Conservation (phyloP, 2,888 invertebrate genomes). For the Heliconius ethilla region DNA sequence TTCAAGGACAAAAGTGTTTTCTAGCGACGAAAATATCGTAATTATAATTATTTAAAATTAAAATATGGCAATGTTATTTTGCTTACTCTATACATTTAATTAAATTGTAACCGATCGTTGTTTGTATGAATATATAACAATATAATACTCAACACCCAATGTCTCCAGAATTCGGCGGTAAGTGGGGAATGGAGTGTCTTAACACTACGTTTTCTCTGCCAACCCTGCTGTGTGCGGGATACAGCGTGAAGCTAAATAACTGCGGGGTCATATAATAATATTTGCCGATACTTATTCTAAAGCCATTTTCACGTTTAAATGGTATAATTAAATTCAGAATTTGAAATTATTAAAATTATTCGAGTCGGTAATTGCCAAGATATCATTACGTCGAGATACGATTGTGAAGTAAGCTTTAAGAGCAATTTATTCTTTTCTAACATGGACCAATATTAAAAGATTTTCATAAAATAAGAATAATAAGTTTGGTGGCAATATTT, state of each 20-base stretch:
- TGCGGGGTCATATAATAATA: too few species aligned
- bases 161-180: not conserved
- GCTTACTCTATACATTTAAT: not conserved
- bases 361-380: not conserved
- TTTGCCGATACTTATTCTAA: not conserved
- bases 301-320: not conserved
- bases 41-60: not conserved
- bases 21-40: not conserved
- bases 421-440: not conserved
- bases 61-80: not conserved
- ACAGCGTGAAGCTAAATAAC: not conserved
- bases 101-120: too few species aligned
- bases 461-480: not conserved
- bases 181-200: not conserved
- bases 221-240: not conserved
- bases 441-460: not conserved
- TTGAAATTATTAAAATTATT: conserved; percentile 8
- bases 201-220: not conserved
- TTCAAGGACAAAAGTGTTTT: conserved; percentile 2
- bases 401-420: conserved; percentile 7
- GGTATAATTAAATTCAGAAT: not conserved
- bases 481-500: not conserved
- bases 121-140: too few species aligned
- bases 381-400: conserved; percentile 8
- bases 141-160: not conserved